Percentiles rank a stretch among this genome's conserved stretches.
These are phyloP conservation scores for Trichacis sp. DNA, from an alignment of 2,888 invertebrate genomes.

Conservation along the genomic window DNA sequence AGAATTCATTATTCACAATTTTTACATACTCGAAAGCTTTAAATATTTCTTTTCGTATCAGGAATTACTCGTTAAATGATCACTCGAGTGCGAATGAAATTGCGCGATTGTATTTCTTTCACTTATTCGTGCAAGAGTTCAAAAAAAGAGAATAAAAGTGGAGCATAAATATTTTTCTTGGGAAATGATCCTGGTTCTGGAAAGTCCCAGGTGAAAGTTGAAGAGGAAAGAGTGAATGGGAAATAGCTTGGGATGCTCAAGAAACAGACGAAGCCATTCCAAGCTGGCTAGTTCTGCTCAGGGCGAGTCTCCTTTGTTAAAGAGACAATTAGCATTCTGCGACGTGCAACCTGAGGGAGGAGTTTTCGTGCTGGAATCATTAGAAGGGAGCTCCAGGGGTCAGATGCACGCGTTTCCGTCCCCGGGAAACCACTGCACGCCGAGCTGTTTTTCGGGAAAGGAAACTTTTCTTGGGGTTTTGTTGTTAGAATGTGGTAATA, in stretches of 20 bases:
- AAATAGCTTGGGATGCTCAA: conserved; percentile 17
- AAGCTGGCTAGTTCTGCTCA: conserved; percentile 13
- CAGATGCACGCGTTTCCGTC: conserved; percentile 18
- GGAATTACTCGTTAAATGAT: no score
- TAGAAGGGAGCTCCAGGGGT: conserved; percentile 27
- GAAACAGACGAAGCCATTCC: conserved; percentile 14
- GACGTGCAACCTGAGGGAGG: conserved; percentile 28
- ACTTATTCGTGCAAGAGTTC: no score
- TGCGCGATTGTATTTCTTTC: no score
- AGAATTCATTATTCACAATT: no score
- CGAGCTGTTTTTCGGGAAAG: no score
- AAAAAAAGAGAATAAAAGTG: no score
- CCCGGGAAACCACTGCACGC: conserved; percentile 14
- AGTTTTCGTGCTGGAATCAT: conserved; percentile 25
- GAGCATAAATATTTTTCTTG: no score
- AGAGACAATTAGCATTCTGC: conserved; percentile 45
- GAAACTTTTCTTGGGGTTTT: no score
- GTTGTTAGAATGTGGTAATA: no score
- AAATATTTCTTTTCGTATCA: no score
- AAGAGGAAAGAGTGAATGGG: conserved; percentile 9
- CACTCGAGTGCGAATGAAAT: no score
- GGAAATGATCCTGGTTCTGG: not conserved
- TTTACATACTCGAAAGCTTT: no score
- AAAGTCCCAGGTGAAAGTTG: not conserved
- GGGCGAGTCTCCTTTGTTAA: conserved; percentile 35